A percentile compares a stretch with the other conserved stretches of the same genome.
Evolutionary conservation across 2,113 vertebrate genomes (phyloP).

Genomic region (Peromyscus polionotus): DNA sequence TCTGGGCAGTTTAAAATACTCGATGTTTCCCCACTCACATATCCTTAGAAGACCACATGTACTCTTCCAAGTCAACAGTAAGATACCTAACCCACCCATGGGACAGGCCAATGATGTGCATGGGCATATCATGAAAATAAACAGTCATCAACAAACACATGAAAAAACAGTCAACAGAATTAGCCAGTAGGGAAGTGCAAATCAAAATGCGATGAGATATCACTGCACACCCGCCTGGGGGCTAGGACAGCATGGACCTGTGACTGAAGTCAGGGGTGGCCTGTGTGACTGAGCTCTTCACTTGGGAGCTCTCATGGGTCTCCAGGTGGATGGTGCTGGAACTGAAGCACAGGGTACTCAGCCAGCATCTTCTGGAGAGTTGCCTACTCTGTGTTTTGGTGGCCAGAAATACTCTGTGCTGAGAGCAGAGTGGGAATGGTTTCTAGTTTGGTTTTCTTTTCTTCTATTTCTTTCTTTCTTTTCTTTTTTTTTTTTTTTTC

Average conservation of each 20-base stretch:
- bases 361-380: not conserved
- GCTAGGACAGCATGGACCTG: not conserved
- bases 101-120: not conserved
- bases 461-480: not conserved
- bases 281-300: not conserved
- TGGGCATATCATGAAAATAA: not conserved
- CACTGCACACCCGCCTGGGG: not conserved
- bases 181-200: not conserved
- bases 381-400: not conserved
- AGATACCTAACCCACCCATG: not conserved
- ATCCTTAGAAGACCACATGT: not conserved
- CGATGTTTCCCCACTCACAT: not conserved
- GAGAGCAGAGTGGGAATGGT: not conserved
- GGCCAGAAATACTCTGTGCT: not conserved
- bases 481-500: not conserved
- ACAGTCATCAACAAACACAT: not conserved
- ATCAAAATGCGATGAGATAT: not conserved
- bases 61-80: not conserved
- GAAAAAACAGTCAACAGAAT: not conserved
- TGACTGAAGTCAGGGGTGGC: not conserved
- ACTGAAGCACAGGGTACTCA: not conserved
- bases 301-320: not conserved
- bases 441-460: not conserved
- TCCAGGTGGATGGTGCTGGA: not conserved
- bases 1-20: conserved; percentile 10